These are phyloP conservation scores for Oreotragus oreotragus DNA, from an alignment of 2,113 vertebrate genomes.

Conservation along the genomic window DNA sequence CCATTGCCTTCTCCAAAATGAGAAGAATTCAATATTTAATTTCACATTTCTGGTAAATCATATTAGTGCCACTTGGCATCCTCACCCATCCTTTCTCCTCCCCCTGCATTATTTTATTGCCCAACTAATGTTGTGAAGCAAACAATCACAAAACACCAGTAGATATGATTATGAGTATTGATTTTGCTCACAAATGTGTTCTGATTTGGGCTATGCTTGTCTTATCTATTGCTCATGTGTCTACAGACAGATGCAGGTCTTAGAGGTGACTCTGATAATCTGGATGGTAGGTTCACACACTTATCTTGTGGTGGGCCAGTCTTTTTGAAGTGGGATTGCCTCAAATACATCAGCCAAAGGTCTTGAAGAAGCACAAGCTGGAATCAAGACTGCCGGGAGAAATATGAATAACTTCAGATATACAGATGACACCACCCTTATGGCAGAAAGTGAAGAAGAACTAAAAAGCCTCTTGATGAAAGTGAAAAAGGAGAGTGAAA, in stretches of 20 bases:
- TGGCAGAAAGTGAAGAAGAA: neutral
- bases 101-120: neutral
- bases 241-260: neutral
- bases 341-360: neutral
- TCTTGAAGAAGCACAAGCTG: neutral
- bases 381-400: neutral
- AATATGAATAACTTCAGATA: neutral
- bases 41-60: neutral
- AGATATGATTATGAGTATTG: neutral
- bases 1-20: neutral
- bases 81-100: neutral
- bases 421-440: neutral
- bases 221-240: neutral
- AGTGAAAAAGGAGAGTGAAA: neutral
- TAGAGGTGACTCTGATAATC: neutral
- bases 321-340: neutral
- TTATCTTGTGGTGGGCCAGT: no score
- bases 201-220: neutral
- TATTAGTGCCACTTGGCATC: neutral
- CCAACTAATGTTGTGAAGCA: neutral
- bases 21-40: neutral
- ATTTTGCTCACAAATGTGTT: neutral
- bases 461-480: neutral
- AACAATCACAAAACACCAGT: neutral
- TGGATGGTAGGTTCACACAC: neutral